These are phyloP conservation scores for Stegodyphus dumicola DNA, from an alignment of 1,140 invertebrate genomes.

Conservation along the genomic window DNA sequence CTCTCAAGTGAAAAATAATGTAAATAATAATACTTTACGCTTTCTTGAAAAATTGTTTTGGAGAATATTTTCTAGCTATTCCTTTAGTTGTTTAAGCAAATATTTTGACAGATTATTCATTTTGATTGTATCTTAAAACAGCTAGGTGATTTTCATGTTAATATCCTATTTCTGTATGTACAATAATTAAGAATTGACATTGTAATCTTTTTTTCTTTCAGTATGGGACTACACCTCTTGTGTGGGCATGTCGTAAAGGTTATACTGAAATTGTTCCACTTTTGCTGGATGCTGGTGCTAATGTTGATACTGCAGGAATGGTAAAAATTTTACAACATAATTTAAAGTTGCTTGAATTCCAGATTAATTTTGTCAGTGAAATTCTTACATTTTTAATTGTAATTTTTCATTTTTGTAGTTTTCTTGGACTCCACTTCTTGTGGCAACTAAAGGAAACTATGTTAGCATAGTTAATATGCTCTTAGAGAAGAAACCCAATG, in stretches of 20 bases:
- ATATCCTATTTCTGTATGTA: no score
- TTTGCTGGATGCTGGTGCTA: conserved; percentile 84
- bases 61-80: no score
- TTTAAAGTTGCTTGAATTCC: neutral
- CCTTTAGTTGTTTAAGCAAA: no score
- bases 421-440: conserved; percentile 93
- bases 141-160: no score
- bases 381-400: neutral
- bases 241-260: conserved; percentile 95
- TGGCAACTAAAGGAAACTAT: conserved; percentile 90
- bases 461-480: conserved; percentile 88
- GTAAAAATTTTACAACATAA: conserved; percentile 67
- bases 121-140: no score
- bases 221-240: conserved; percentile 95
- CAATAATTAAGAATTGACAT: no score
- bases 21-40: no score
- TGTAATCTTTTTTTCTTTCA: conserved; percentile 64
- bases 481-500: conserved; percentile 89
- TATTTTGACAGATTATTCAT: no score
- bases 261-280: conserved; percentile 85
- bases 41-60: no score
- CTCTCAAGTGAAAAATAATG: no score
- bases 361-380: neutral
- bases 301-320: conserved; percentile 87
- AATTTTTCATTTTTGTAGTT: conserved; percentile 73